Evolutionary conservation across 2,113 vertebrate species (phyloP).

Genomic region (Porphyrio hochstetteri): DNA sequence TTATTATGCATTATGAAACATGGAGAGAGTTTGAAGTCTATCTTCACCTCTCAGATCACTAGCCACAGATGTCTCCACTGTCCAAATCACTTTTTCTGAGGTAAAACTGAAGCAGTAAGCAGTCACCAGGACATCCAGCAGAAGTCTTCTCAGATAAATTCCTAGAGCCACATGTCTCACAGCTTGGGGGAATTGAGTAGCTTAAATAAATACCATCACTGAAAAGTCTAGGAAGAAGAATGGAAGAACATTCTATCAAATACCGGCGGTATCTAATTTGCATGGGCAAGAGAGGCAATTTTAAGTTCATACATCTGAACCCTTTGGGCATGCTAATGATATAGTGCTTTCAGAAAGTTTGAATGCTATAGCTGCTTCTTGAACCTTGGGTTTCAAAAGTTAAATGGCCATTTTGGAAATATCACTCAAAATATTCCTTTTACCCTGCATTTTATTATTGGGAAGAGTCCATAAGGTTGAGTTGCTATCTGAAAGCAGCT

Average conservation of each 20-base stretch:
- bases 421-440: neutral
- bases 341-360: neutral
- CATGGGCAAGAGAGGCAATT: neutral
- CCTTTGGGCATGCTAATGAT: neutral
- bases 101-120: neutral
- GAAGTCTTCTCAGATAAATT: neutral
- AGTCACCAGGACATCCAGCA: neutral
- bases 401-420: neutral
- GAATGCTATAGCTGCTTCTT: neutral
- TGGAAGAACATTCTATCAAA: neutral
- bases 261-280: neutral
- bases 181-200: neutral
- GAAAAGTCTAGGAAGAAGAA: neutral
- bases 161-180: neutral
- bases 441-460: neutral
- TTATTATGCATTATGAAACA: neutral
- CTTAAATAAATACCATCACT: neutral
- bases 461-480: neutral
- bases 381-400: neutral
- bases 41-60: neutral
- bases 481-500: neutral
- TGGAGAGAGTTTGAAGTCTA: neutral
- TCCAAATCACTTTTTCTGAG: neutral
- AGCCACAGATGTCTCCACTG: neutral
- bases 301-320: neutral